Evolutionary conservation across 2,113 vertebrate genomes (phyloP), one percentile per base, ranked within the genome.

Genomic region (Phyllostomus hastatus): DNA sequence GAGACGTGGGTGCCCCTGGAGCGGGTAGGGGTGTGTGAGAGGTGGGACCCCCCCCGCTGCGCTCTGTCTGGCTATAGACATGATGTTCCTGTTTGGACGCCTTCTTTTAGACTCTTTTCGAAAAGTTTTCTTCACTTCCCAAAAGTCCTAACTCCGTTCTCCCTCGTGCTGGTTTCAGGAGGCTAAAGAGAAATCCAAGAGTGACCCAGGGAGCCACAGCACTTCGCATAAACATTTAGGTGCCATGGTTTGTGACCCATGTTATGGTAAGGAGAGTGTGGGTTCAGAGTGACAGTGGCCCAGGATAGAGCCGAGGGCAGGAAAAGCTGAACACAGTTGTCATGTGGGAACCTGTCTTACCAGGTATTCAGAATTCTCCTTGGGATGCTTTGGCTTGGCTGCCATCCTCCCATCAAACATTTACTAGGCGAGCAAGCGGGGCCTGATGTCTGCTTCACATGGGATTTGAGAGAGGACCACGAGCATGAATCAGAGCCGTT

Each of bases 161-260:
- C 92, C 41, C 86, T 95, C 7, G 15, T 95, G 16, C 81, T 72
- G 20, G 16, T 97, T 97, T 95, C 78, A 97, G 96, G 84, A 97
- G 31, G 3, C 81, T 69, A 31, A 85, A 69, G 88, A 92, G 90
- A 92, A 95, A 96, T 19, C 35, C 76, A 69, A 38, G 88, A 73
- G 4, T 41, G 88, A 85, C n/a, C 35, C 41, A 4, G 22, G 4
- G 76, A 46, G 2, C 11, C 38, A 41, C 64, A 16, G 1, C 8
- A 5, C 20, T 76, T 41, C 2, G 0, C 1, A 0, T 28, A 41
- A 66, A 50, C 4, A 0, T 81, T 59, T 52, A 4, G n/a, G 67
- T 86, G 8, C 76, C 10, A 0, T 31, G 28, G 20, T 6, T 35
- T 50, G 16, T 78, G 76, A 26, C 17, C 35, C 28, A 33, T 0